Conservation (phyloP, 2,797 vertebrate genomes). For the Zalophus californianus region DNA sequence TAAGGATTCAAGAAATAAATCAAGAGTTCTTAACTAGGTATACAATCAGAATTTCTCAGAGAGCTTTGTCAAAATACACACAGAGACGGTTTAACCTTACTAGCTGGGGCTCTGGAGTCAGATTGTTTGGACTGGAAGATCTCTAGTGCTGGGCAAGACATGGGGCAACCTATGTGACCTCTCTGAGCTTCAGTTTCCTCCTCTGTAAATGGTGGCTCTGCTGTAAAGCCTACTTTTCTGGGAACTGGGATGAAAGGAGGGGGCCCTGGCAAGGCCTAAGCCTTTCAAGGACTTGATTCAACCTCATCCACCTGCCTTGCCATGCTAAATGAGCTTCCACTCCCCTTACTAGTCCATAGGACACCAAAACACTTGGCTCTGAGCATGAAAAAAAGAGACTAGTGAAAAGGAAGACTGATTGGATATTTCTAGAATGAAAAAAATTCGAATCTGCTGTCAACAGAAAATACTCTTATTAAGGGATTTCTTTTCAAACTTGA, state of each 20-base stretch:
- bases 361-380: slow-evolving; percentile 24
- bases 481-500: background rate
- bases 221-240: slow-evolving; percentile 20
- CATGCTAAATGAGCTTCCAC: background rate
- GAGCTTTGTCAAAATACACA: background rate
- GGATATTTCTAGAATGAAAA: slow-evolving; percentile 30
- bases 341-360: background rate
- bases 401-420: background rate
- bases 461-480: background rate
- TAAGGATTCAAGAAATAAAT: slow-evolving; percentile 42
- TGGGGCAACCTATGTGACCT: background rate
- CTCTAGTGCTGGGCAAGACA: background rate
- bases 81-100: slow-evolving; percentile 12
- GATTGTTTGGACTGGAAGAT: background rate
- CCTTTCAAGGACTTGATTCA: background rate
- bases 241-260: background rate
- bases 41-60: background rate
- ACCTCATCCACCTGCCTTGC: background rate
- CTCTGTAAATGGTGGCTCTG: background rate
- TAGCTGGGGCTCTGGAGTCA: slow-evolving; percentile 10
- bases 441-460: background rate
- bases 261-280: background rate
- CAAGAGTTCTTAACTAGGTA: background rate
- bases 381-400: background rate
- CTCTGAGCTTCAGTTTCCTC: background rate